Evolutionary conservation across 2,888 invertebrate genomes (phyloP).

Genomic region (Neocrepidodera transversa): DNA sequence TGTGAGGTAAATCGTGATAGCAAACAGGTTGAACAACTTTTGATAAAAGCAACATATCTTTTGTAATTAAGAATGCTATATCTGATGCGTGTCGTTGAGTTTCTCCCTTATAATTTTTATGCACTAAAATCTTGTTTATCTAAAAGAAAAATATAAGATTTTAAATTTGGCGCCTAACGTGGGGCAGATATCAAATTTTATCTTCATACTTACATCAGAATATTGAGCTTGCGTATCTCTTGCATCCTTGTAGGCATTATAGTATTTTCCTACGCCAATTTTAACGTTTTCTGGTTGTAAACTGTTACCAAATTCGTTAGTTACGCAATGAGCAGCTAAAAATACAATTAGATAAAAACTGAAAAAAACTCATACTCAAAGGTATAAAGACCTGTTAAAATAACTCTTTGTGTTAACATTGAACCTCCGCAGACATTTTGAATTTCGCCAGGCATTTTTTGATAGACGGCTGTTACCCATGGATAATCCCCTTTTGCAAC

Average conservation of each 20-base stretch:
- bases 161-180: too few relatives aligned
- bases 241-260: constrained; percentile 45
- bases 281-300: constrained; percentile 31
- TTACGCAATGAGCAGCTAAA: constrained; percentile 54
- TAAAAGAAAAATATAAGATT: constrained; percentile 30
- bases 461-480: constrained; percentile 53
- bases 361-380: too few relatives aligned
- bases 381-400: constrained; percentile 51
- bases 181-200: not conserved
- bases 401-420: constrained; percentile 47
- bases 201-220: constrained; percentile 41
- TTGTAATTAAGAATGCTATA: constrained; percentile 54
- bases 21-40: constrained; percentile 56
- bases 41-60: constrained; percentile 47
- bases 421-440: constrained; percentile 52
- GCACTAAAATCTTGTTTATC: constrained; percentile 42
- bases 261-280: constrained; percentile 54
- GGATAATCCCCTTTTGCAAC: constrained; percentile 52
- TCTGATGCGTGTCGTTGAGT: constrained; percentile 49
- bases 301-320: constrained; percentile 33
- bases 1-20: constrained; percentile 36
- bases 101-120: constrained; percentile 44
- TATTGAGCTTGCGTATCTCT: constrained; percentile 49
- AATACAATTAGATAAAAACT: too few relatives aligned
- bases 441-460: constrained; percentile 12